Conservation (phyloP, 2,888 invertebrate genomes). For the Ophion slaviceki region DNA sequence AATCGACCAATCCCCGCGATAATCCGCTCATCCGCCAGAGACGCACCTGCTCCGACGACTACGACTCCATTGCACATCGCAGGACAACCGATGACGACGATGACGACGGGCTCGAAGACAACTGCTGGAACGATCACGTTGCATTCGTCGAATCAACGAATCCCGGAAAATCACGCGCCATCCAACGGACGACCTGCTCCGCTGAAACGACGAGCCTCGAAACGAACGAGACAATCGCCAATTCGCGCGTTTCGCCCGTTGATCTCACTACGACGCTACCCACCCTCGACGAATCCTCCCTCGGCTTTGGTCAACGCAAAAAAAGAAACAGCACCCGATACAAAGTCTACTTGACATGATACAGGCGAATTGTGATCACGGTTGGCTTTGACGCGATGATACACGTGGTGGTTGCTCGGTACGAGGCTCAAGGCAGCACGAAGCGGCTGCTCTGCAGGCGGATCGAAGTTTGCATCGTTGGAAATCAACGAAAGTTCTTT, state of each 20-base stretch:
- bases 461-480: no score
- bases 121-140: slow-evolving; percentile 40
- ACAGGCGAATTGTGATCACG: background rate
- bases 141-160: slow-evolving; percentile 11
- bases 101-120: slow-evolving; percentile 9
- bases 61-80: slow-evolving; percentile 66
- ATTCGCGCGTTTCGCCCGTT: no score
- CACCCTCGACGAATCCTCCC: background rate
- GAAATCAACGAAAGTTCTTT: no score
- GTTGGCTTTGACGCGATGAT: background rate
- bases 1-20: slow-evolving; percentile 13
- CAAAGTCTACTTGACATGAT: slow-evolving; percentile 74
- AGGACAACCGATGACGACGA: slow-evolving; percentile 41
- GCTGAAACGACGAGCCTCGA: background rate
- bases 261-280: no score
- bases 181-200: slow-evolving; percentile 50
- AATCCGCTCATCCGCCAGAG: slow-evolving; percentile 68
- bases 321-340: slow-evolving; percentile 78
- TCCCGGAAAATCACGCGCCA: slow-evolving; percentile 48
- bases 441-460: no score
- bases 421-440: no score
- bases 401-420: no score
- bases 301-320: slow-evolving; percentile 62
- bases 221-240: background rate
- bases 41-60: slow-evolving; percentile 77